A percentile compares a stretch with the other conserved stretches of the same genome.
Conservation (phyloP, 1,140 invertebrate species). For the Daktulosphaira vitifoliae region DNA sequence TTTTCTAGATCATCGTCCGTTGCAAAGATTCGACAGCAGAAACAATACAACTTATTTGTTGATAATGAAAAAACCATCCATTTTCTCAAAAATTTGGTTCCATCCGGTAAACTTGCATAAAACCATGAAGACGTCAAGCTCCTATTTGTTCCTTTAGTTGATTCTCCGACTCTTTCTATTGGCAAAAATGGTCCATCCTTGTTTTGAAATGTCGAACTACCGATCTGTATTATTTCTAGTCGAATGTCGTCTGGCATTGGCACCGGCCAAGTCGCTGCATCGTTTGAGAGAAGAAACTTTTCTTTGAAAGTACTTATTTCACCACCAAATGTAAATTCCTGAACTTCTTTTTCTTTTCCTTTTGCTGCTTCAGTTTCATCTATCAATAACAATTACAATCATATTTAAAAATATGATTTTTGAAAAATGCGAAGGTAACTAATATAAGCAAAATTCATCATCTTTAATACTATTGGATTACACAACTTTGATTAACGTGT, state of each 20-base stretch:
- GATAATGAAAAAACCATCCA: not conserved
- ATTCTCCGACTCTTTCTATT: not conserved
- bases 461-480: too few species aligned
- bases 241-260: not conserved
- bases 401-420: too few species aligned
- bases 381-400: too few species aligned
- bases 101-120: not conserved
- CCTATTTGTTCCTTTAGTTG: not conserved
- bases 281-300: not conserved
- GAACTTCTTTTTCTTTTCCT: too few species aligned
- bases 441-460: too few species aligned
- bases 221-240: not conserved
- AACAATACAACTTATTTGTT: not conserved
- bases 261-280: not conserved
- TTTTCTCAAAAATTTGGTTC: not conserved
- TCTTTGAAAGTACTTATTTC: not conserved
- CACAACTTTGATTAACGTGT: too few species aligned
- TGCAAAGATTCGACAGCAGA: slow-evolving; percentile 5
- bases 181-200: not conserved
- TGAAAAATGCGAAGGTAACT: too few species aligned
- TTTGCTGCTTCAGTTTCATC: not conserved
- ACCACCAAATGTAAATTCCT: too few species aligned
- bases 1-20: not conserved
- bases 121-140: not conserved
- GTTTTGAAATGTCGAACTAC: not conserved